Evolutionary conservation across 2,888 invertebrate species (phyloP).

Genomic region (Drosophila subsilvestris): DNA sequence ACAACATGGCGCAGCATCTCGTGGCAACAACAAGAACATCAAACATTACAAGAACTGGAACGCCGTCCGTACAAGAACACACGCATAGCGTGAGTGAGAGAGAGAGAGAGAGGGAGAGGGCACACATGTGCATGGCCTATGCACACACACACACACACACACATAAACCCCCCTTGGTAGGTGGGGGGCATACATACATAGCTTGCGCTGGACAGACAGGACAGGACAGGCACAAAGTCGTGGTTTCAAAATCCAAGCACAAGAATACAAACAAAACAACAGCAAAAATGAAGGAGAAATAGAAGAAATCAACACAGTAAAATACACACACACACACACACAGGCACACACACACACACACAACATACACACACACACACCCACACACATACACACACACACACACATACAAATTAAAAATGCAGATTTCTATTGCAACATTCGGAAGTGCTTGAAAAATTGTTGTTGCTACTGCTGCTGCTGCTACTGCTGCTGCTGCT

Average conservation of each 20-base stretch:
- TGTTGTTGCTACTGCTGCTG: constrained; percentile 56
- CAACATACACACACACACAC: constrained; percentile 5
- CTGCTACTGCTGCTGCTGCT: constrained; percentile 40
- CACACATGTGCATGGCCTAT: too few relatives aligned
- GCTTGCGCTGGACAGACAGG: constrained; percentile 11
- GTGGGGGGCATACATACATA: too few relatives aligned
- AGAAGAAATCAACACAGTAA: constrained; percentile 45
- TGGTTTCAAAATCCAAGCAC: constrained; percentile 40
- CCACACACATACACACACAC: constrained; percentile 19
- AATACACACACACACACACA: constrained; percentile 25
- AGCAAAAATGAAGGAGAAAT: constrained; percentile 30
- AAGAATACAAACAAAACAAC: constrained; percentile 36
- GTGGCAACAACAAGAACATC: constrained; percentile 27
- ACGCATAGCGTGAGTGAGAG: neutral
- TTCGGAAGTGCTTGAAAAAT: constrained; percentile 73
- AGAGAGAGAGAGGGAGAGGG: neutral
- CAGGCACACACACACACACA: constrained; percentile 13
- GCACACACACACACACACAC: constrained; percentile 6
- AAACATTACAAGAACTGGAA: constrained; percentile 48
- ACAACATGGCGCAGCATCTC: constrained; percentile 43
- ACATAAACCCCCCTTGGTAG: neutral
- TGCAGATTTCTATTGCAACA: constrained; percentile 76
- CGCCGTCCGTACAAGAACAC: constrained; percentile 6
- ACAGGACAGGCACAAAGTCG: constrained; percentile 11
- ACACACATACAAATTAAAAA: constrained; percentile 62